Evolutionary conservation across 1,140 invertebrate genomes (phyloP), one percentile per base, ranked within the genome.

Genomic region (Heterodera carotae): DNA sequence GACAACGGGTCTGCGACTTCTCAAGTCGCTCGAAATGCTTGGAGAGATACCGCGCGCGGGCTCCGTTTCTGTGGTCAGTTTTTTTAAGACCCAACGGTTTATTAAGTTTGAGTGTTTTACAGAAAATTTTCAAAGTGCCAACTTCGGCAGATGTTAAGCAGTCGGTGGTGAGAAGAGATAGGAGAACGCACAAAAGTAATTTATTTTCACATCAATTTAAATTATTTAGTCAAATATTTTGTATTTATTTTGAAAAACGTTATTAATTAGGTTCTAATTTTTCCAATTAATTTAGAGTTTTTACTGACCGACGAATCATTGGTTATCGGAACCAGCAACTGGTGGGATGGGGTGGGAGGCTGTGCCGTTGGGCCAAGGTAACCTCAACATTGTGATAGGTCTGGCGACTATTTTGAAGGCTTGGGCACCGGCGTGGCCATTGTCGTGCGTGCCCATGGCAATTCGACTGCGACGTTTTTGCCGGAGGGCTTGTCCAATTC

Each of bases 271-370:
- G n/a, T n/a, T n/a, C n/a, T n/a, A 8, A 1, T 8, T 43, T 12
- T 12, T 8, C 22, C 48, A 56, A 56, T 22, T 22, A 56, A 22
- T 56, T 56, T 56, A 56, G 48, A 99, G 88, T 98, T 97, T 87
- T 96, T 99, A 95, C 95, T 99, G 2, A 98, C 96, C 0, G 96
- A 99, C 84, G 91, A 92, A 56, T 90, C 91, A 6, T 95, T 93
- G 12, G 97, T 95, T 88, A 94, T 99, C 82, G 96, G 92, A 91
- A 74, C 72, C n/a, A 64, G 56, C 36, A 74, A 74, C 25, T 74
- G 72, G 72, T 66, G 33, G 29, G 33, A 12, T n/a, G n/a, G 25
- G 3, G n/a, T n/a, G 1, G 62, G 18, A 2, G 5, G 62, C 15
- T 66, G 0, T 12, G 62, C 62, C 29, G 1, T 18, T 18, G 31